A percentile compares a stretch with the other conserved stretches of the same genome.
Evolutionary conservation across 1,140 invertebrate genomes (phyloP).

Genomic region (Drosophila leontia): DNA sequence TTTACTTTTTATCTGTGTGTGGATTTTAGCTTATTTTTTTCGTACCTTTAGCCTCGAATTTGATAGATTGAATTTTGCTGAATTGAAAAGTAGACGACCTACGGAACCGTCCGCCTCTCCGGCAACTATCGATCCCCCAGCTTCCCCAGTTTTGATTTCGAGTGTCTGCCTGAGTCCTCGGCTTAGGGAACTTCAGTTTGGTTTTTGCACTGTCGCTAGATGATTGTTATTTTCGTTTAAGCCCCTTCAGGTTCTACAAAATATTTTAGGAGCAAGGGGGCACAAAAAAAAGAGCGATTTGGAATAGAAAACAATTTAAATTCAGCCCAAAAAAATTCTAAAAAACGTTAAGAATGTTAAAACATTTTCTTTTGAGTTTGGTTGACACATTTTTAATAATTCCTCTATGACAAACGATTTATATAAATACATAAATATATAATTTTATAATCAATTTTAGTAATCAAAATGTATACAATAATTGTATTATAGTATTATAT

Average conservation of each 20-base stretch:
- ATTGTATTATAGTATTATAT: neutral
- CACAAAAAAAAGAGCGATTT: too few relatives aligned
- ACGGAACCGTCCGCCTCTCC: neutral
- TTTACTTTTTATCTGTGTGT: conserved; percentile 38
- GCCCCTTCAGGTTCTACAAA: neutral
- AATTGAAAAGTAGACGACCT: conserved; percentile 44
- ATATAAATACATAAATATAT: too few relatives aligned
- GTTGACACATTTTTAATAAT: neutral
- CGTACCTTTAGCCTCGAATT: conserved; percentile 29
- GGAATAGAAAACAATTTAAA: neutral
- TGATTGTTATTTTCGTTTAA: conserved; percentile 5
- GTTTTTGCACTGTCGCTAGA: conserved; percentile 5
- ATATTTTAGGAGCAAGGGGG: neutral
- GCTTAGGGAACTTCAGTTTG: conserved; percentile 11
- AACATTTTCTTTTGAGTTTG: neutral
- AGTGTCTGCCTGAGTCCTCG: conserved; percentile 10
- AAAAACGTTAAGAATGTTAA: neutral
- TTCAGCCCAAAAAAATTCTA: neutral
- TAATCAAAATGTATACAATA: neutral
- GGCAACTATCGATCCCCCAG: conserved; percentile 11
- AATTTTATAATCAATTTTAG: neutral
- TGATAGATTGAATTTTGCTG: conserved; percentile 66
- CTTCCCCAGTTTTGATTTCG: conserved; percentile 9
- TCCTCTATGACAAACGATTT: neutral
- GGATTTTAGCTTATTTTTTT: conserved; percentile 46